These are phyloP conservation scores for Hipparchia sbordonii DNA, from an alignment of 2,888 invertebrate genomes.

Conservation along the genomic window DNA sequence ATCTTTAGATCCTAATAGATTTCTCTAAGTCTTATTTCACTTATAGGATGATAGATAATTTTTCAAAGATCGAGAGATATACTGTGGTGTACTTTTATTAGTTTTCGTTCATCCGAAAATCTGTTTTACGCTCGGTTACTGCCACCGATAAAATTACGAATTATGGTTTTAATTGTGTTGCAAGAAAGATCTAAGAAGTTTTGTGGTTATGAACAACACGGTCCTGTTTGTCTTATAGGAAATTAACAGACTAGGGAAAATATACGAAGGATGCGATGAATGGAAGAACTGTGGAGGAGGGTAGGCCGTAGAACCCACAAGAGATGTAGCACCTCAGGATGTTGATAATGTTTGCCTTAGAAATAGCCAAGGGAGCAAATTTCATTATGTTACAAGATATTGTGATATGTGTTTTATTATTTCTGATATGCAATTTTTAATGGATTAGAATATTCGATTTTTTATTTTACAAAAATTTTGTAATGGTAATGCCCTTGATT, in stretches of 20 bases:
- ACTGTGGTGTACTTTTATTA: constrained; percentile 34
- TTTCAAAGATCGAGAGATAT: constrained; percentile 30
- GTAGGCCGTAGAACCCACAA: not conserved
- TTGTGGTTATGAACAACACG: too few species aligned
- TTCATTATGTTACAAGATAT: not conserved
- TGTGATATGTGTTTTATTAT: constrained; percentile 36
- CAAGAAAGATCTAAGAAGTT: too few species aligned
- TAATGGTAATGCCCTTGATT: not conserved
- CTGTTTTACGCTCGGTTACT: not conserved
- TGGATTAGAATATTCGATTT: too few species aligned
- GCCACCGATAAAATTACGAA: too few species aligned
- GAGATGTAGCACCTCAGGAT: not conserved
- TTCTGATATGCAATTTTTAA: constrained; percentile 38
- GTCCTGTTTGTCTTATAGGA: not conserved
- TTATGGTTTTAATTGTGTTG: too few species aligned
- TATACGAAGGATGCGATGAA: not conserved
- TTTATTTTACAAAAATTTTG: not conserved
- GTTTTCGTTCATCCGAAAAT: not conserved
- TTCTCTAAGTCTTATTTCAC: constrained; percentile 32
- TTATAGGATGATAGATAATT: constrained; percentile 28
- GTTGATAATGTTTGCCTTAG: not conserved
- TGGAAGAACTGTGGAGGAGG: not conserved
- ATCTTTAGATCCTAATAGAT: constrained; percentile 56
- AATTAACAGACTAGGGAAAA: not conserved
- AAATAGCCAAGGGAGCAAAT: not conserved